These are phyloP conservation scores for Cosmorhoe ocellata DNA, from an alignment of 2,888 invertebrate genomes.

Conservation along the genomic window DNA sequence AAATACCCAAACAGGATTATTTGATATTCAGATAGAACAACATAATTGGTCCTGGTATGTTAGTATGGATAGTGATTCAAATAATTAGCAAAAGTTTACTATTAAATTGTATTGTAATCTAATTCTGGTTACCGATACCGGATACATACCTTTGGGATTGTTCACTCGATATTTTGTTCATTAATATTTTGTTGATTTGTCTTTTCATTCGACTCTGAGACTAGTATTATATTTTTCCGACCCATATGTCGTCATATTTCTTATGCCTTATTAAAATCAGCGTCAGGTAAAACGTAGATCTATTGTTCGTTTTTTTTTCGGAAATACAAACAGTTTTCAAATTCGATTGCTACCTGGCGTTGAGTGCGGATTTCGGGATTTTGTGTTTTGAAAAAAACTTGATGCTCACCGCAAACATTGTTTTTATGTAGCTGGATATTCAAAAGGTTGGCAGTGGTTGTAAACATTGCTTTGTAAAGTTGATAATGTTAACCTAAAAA, in stretches of 20 bases:
- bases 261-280: constrained; percentile 76
- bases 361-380: constrained; percentile 76
- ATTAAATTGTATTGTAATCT: too few relatives aligned
- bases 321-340: constrained; percentile 79
- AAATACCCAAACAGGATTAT: too few relatives aligned
- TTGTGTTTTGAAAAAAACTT: constrained; percentile 66
- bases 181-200: too few relatives aligned
- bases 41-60: too few relatives aligned
- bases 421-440: constrained; percentile 65
- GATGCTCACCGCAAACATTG: constrained; percentile 80
- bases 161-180: too few relatives aligned
- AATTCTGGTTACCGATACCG: too few relatives aligned
- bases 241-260: constrained; percentile 78
- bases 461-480: constrained; percentile 35
- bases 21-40: too few relatives aligned
- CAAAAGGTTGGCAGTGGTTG: constrained; percentile 46
- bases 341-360: constrained; percentile 76
- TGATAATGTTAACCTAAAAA: too few relatives aligned
- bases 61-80: too few relatives aligned
- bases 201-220: neutral
- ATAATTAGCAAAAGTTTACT: too few relatives aligned
- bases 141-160: too few relatives aligned
- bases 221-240: constrained; percentile 37
- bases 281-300: constrained; percentile 72
- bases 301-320: constrained; percentile 71